Evolutionary conservation across 2,113 vertebrate species (phyloP), one percentile per base, ranked within the genome.

Genomic region (Pituophis catenifer): DNA sequence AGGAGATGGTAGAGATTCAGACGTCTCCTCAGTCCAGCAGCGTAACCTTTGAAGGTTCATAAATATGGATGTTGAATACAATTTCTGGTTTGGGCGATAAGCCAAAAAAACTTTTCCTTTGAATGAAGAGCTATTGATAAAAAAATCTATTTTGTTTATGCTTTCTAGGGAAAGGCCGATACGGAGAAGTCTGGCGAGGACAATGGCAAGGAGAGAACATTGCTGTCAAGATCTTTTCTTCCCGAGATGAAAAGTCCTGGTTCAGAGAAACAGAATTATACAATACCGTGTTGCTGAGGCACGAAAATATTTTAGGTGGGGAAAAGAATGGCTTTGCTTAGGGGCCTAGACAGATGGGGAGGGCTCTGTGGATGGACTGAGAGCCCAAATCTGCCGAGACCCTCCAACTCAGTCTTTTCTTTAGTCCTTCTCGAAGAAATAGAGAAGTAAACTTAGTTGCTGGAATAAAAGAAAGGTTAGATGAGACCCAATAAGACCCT

Each of bases 241-340:
- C 99, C 54, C 97, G 99, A 94, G 99, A 99, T 88, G 99, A 99
- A 95, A 99, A 99, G 96, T 99, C 99, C n/a, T 99, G 99, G 99
- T 99, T 99, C 98, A 97, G 99, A 96, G 99, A 99, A 97, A 99
- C 99, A 0, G 99, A 99, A 94, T 96, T 99, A 96, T 99, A 99
- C 97, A 99, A 99, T 98, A 99, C 99, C 1, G 99, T 99, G 52
- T 98, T 99, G 96, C 98, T 99, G 95, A 98, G 99, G 89, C 99
- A 99, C 1, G 99, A 99, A 94, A 99, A 99, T 93, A 99, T 99
- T 89, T 97, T 99, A 88, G 99, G 99, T 99, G 94, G 93, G 98
- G 95, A 75, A 48, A 4, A 52, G 19, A n/a, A 23, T 48, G 15
- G 7, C 62, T 21, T 26, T 21, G 26, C 29, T 90, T 33, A 9